Conservation (phyloP, 2,113 vertebrate species). For the Datnioides undecimradiatus region DNA sequence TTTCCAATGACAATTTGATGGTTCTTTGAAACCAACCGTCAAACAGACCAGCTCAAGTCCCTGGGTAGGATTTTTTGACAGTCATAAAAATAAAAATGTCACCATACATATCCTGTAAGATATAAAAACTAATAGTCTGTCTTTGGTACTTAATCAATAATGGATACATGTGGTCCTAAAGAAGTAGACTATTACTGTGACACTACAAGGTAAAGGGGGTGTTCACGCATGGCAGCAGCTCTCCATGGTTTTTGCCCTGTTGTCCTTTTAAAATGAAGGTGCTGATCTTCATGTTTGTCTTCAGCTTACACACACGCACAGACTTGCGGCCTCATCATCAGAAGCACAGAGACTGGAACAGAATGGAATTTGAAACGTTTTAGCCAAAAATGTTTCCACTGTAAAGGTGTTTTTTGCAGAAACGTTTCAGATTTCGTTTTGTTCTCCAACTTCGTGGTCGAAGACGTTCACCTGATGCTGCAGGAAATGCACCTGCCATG, state of each 20-base stretch:
- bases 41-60: no score
- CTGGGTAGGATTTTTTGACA: no score
- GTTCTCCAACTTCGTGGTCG: conserved; percentile 78
- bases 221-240: background rate
- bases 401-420: conserved; percentile 90
- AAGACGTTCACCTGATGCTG: conserved; percentile 6
- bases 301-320: background rate
- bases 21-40: no score
- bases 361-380: conserved; percentile 91
- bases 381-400: conserved; percentile 89
- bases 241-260: background rate
- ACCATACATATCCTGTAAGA: no score
- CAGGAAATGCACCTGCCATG: background rate
- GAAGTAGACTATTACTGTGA: conserved; percentile 14
- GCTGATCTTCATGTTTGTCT: conserved; percentile 1
- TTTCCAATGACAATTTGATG: no score
- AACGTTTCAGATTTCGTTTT: conserved; percentile 90
- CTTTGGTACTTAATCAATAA: conserved; percentile 8
- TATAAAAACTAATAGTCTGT: no score
- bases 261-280: background rate
- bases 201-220: background rate
- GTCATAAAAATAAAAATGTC: no score
- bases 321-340: background rate
- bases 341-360: conserved; percentile 75
- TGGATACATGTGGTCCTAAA: background rate